These are phyloP conservation scores for Odontocerum albicorne DNA, from an alignment of 2,888 invertebrate species.

Conservation along the genomic window DNA sequence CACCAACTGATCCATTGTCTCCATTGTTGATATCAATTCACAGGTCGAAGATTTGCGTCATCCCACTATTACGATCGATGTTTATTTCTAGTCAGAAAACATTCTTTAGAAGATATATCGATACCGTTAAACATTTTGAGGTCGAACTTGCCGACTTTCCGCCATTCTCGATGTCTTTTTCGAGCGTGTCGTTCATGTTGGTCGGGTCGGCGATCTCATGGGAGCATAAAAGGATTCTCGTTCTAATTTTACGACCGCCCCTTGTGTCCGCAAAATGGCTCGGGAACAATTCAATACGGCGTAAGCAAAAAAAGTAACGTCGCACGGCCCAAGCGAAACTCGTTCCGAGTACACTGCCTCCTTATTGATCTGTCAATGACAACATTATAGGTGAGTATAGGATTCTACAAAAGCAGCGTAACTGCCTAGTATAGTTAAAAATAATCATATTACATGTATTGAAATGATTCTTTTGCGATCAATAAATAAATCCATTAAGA, in stretches of 20 bases:
- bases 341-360: constrained; percentile 22
- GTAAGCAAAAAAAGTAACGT: constrained; percentile 18
- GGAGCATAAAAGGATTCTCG: constrained; percentile 5
- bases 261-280: constrained; percentile 12
- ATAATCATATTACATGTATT: not conserved
- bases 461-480: constrained; percentile 14
- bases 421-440: constrained; percentile 2
- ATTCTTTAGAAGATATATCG: constrained; percentile 6
- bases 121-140: constrained; percentile 16
- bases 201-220: constrained; percentile 12
- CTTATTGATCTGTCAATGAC: constrained; percentile 35
- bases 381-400: constrained; percentile 32
- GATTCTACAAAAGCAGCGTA: constrained; percentile 13
- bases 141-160: constrained; percentile 14
- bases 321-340: constrained; percentile 16
- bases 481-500: constrained; percentile 26
- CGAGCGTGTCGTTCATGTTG: constrained; percentile 14
- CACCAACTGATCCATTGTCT: constrained; percentile 52
- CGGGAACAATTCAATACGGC: constrained; percentile 9
- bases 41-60: not conserved
- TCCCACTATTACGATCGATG: not conserved
- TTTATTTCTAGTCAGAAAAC: constrained; percentile 25
- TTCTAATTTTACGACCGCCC: constrained; percentile 15
- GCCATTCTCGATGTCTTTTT: constrained; percentile 10
- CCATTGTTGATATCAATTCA: no score